Evolutionary conservation across 2,888 invertebrate species (phyloP).

Genomic region (Harpalus rubripes): DNA sequence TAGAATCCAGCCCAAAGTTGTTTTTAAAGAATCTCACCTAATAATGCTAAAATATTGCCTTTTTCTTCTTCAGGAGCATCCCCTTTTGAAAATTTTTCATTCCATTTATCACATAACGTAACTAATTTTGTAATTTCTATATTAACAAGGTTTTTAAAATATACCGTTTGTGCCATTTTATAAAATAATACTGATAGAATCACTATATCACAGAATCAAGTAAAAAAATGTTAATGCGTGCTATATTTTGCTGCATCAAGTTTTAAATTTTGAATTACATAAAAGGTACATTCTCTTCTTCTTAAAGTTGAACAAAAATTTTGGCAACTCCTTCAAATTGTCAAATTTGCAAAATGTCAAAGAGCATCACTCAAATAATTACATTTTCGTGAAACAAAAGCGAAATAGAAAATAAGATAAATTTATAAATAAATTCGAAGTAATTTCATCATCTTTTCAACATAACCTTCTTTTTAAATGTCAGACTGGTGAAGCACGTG

Average conservation of each 20-base stretch:
- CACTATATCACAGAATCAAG: conserved; percentile 10
- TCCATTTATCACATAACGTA: conserved; percentile 54
- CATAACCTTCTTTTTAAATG: conserved; percentile 37
- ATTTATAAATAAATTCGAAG: conserved; percentile 4
- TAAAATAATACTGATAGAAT: conserved; percentile 18
- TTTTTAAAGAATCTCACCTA: conserved; percentile 43
- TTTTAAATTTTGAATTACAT: conserved; percentile 60
- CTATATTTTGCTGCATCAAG: conserved; percentile 17
- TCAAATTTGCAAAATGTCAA: conserved; percentile 19
- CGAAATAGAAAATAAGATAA: neutral
- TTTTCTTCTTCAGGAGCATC: conserved; percentile 52
- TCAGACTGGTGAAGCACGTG: conserved; percentile 26
- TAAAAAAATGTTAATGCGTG: conserved; percentile 23
- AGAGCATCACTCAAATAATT: neutral
- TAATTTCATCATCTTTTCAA: neutral
- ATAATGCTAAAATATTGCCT: conserved; percentile 44
- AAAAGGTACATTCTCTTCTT: conserved; percentile 46
- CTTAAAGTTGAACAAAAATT: conserved; percentile 31
- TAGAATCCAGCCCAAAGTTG: too few relatives aligned
- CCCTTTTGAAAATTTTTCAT: conserved; percentile 13
- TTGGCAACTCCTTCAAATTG: conserved; percentile 17
- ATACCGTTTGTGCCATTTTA: conserved; percentile 41
- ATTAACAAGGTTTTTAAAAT: conserved; percentile 57
- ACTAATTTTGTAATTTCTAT: conserved; percentile 45
- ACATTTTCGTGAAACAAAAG: conserved; percentile 17